Percentiles rank a stretch among this genome's conserved stretches.
Conservation (phyloP, 1,140 invertebrate genomes). For the Sycophaga agraensis region DNA sequence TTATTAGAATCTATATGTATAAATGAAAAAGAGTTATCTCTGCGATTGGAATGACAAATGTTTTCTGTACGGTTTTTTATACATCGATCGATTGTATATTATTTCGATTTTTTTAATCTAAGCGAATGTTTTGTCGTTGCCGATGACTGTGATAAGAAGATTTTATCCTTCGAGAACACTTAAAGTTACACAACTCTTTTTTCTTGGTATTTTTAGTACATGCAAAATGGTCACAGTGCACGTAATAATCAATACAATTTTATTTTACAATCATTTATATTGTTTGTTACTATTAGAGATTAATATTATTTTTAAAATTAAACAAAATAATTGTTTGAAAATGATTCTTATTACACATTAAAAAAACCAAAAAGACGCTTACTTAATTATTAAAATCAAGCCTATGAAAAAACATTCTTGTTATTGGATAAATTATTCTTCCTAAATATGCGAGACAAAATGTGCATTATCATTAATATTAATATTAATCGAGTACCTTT, state of each 20-base stretch:
- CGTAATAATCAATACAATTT: not conserved
- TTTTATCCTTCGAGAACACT: conserved; percentile 38
- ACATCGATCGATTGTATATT: conserved; percentile 21
- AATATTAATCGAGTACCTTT: too few species aligned
- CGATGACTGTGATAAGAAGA: conserved; percentile 55
- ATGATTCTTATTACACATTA: not conserved
- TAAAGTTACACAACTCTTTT: conserved; percentile 29
- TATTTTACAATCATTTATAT: not conserved
- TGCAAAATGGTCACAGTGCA: not conserved
- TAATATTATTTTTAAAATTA: not conserved
- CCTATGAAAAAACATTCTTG: too few species aligned
- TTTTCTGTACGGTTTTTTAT: conserved; percentile 17
- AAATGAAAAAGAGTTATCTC: conserved; percentile 16
- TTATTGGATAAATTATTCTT: too few species aligned
- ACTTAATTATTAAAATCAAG: too few species aligned
- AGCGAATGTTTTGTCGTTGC: conserved; percentile 33
- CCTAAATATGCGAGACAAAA: too few species aligned
- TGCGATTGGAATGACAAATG: conserved; percentile 24
- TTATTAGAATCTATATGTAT: conserved; percentile 25
- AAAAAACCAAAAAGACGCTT: too few species aligned
- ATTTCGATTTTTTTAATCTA: conserved; percentile 23
- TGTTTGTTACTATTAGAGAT: not conserved
- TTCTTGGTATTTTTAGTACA: conserved; percentile 32
- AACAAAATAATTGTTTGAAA: not conserved
- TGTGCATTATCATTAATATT: too few species aligned